These are phyloP conservation scores for Mellivora capensis DNA, from an alignment of 2,113 vertebrate genomes.

Conservation along the genomic window DNA sequence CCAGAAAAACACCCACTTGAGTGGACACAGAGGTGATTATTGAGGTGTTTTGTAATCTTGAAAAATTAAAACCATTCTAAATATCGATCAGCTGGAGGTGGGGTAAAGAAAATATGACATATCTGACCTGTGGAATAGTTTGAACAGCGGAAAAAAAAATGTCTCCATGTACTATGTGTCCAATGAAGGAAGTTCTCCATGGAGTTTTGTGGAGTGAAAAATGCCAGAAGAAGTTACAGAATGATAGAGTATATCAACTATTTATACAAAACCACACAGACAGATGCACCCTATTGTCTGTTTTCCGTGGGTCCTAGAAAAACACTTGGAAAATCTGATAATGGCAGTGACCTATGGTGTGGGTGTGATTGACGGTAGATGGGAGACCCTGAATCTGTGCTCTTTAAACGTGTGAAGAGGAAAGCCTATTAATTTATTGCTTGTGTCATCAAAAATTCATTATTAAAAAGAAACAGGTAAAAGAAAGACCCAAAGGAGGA, in stretches of 20 bases:
- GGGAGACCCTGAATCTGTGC: background rate
- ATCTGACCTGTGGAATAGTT: background rate
- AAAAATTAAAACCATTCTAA: background rate
- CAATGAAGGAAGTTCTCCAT: background rate
- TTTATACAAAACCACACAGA: background rate
- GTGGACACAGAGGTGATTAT: background rate
- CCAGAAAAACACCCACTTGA: background rate
- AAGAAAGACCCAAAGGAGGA: background rate
- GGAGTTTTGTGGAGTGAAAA: background rate
- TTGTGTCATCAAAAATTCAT: background rate
- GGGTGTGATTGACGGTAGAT: background rate
- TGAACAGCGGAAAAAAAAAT: rapidly evolving
- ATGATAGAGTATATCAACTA: background rate
- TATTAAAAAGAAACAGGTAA: background rate
- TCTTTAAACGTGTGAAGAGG: background rate
- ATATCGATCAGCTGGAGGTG: background rate
- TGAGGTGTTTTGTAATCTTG: background rate
- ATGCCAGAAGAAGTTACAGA: background rate
- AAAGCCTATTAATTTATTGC: background rate
- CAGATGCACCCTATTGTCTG: background rate
- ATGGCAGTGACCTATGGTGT: background rate
- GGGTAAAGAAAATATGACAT: background rate
- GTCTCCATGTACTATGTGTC: background rate
- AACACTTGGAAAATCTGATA: background rate
- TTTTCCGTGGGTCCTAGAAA: background rate